These are phyloP conservation scores for Amblyopsis hoosieri DNA, from an alignment of 2,797 vertebrate genomes.

Conservation along the genomic window DNA sequence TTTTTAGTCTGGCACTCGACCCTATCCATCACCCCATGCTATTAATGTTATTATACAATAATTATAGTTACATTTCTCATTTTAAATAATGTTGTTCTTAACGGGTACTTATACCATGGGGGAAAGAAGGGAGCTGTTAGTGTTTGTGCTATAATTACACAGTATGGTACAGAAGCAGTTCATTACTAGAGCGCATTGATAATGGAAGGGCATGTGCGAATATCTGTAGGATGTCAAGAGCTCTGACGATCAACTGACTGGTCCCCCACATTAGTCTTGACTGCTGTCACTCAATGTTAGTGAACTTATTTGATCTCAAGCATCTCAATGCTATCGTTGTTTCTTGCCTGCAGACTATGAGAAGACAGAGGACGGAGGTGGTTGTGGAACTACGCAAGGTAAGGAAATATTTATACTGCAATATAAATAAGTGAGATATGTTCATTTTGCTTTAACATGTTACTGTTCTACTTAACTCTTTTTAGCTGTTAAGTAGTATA, in stretches of 20 bases:
- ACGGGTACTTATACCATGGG: no score
- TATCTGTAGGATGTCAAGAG: background rate
- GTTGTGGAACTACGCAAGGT: slow-evolving; percentile 98
- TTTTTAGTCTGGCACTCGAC: no score
- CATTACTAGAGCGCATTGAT: slow-evolving; percentile 15
- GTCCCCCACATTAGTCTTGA: background rate
- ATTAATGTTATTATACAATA: no score
- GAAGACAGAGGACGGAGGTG: slow-evolving; percentile 98
- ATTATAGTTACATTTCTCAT: no score
- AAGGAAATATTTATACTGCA: slow-evolving; percentile 41
- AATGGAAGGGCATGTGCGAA: slow-evolving; percentile 6
- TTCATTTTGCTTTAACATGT: background rate
- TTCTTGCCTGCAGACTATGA: slow-evolving; percentile 87
- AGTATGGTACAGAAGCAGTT: slow-evolving; percentile 2
- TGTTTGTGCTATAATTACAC: slow-evolving; percentile 29
- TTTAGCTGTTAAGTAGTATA: background rate
- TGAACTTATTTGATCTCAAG: background rate
- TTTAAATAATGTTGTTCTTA: no score
- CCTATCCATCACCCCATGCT: no score
- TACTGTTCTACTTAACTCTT: background rate
- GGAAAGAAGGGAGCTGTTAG: background rate
- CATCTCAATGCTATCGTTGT: slow-evolving; percentile 7
- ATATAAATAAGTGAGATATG: background rate
- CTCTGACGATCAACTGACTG: background rate
- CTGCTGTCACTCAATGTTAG: background rate